These are phyloP conservation scores for Oikopleura dioica DNA, from an alignment of 23 tunicate species.

Conservation along the genomic window DNA sequence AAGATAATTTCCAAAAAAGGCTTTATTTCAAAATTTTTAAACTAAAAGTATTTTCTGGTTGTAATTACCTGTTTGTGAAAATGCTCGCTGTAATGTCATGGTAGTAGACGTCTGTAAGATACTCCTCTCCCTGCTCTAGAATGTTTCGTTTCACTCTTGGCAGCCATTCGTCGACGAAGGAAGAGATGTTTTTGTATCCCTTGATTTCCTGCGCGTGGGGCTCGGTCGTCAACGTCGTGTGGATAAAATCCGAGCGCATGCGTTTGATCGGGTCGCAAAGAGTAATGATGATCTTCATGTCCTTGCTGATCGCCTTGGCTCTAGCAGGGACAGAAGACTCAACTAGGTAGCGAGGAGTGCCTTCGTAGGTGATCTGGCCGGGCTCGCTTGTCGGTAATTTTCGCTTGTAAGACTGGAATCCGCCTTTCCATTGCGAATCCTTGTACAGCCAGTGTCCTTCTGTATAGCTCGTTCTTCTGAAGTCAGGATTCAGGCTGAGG, in stretches of 20 bases:
- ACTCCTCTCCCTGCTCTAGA: neutral
- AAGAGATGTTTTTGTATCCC: neutral
- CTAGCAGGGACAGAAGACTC: neutral
- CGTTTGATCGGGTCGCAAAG: slow-evolving; percentile 11
- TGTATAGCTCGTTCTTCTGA: neutral
- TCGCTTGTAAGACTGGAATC: neutral
- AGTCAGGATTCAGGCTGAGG: neutral
- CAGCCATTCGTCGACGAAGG: neutral
- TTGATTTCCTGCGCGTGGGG: neutral
- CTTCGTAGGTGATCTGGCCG: neutral
- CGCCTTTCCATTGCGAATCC: neutral
- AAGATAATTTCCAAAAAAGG: neutral
- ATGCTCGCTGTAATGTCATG: slow-evolving; percentile 9
- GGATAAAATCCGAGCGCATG: neutral
- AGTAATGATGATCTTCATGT: neutral
- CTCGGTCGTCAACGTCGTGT: neutral
- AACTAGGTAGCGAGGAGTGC: slow-evolving; percentile 2
- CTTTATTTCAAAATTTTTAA: neutral
- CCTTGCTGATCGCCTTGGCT: neutral
- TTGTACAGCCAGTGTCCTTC: neutral
- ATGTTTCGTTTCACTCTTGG: neutral
- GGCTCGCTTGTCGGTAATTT: neutral
- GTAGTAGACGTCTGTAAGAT: neutral
- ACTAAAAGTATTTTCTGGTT: neutral
- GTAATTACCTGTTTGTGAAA: slow-evolving; percentile 2